A percentile compares a stretch with the other conserved stretches of the same genome.
Evolutionary conservation across 2,797 vertebrate genomes (phyloP).

Genomic region (Coregonus suidteri): DNA sequence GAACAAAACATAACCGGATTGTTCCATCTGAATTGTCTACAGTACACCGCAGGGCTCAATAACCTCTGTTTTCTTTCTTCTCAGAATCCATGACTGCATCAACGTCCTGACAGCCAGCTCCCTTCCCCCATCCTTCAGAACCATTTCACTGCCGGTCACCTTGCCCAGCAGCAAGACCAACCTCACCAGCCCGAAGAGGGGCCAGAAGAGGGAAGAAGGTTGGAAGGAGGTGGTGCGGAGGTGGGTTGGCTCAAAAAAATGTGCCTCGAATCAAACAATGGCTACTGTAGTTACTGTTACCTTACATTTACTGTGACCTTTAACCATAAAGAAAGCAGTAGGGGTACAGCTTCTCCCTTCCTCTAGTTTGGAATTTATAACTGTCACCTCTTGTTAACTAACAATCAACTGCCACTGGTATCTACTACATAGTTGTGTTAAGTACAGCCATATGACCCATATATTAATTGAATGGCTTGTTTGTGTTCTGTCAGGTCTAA

Average conservation of each 20-base stretch:
- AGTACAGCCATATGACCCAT: background rate
- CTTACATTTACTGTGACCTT: background rate
- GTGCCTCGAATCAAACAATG: background rate
- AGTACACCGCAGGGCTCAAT: background rate
- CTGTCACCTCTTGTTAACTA: background rate
- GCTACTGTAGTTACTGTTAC: background rate
- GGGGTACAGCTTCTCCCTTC: background rate
- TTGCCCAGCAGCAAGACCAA: slow-evolving; percentile 86
- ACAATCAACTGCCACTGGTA: background rate
- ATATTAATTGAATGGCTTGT: background rate
- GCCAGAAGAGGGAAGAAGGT: slow-evolving; percentile 87
- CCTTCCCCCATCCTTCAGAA: slow-evolving; percentile 74
- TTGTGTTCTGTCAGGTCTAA: slow-evolving; percentile 78
- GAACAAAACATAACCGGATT: no score
- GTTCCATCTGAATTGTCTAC: no score
- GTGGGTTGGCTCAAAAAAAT: slow-evolving; percentile 51
- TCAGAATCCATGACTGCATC: slow-evolving; percentile 51
- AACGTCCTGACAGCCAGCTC: slow-evolving; percentile 77
- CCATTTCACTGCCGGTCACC: slow-evolving; percentile 80
- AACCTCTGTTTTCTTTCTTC: background rate
- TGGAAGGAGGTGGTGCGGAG: slow-evolving; percentile 91
- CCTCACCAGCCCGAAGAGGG: slow-evolving; percentile 86
- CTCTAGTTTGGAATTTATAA: background rate
- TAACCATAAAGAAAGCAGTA: background rate
- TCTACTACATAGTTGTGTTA: background rate